Base-by-base conservation (phyloP, 1,140 invertebrate species). In the Aphelenchoides fujianensis region DNA sequence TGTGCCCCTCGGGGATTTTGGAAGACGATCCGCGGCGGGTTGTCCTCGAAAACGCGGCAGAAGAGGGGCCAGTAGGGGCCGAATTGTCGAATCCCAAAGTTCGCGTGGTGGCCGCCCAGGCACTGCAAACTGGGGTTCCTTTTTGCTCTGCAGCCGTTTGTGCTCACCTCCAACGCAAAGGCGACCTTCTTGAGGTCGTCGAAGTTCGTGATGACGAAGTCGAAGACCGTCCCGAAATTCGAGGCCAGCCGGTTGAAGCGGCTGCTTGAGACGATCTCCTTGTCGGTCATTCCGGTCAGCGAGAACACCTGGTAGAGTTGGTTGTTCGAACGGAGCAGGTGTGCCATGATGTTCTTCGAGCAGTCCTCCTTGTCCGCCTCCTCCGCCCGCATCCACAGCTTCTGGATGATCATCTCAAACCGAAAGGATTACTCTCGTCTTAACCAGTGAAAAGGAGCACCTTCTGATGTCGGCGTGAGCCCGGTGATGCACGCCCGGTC, bases 181-280 rank as follows among this genome's bases (percentile, higher is more conserved):
- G 63, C 66, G 9, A 78, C 74, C 61, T 68, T 80, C 69, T 78
- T 62, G 27, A 81, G 31, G 57, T 78, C 76, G 27, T 78, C 74
- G 9, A 78, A 48, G 67, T 78, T 78, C 2, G 74, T 79, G 19
- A 78, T 74, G 9, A 78, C 76, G 41, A 79, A 78, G 55, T 78
- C 76, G 28, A 78, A 76, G 31, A 80, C 79, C 23, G 69, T 75
- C 5, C 68, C 78, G 41, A 78, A 78, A 54, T 78, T 78, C 3
- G 74, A 72, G 9, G 77, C 77, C 57, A 69, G 68, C 19, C 74
- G 71, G 3, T 27, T 19, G 48, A 78, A 76, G 32, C 55, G 68
- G n/a, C 70, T 31, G 34, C 75, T 76, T 12, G 23, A 23, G 1
- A 73, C 9, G 28, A 76, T 76, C 34, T 76, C 75, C 7, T 78